A percentile compares a stretch with the other conserved stretches of the same genome.
Conservation (phyloP, 2,113 vertebrate genomes). For the Channa maculata region DNA sequence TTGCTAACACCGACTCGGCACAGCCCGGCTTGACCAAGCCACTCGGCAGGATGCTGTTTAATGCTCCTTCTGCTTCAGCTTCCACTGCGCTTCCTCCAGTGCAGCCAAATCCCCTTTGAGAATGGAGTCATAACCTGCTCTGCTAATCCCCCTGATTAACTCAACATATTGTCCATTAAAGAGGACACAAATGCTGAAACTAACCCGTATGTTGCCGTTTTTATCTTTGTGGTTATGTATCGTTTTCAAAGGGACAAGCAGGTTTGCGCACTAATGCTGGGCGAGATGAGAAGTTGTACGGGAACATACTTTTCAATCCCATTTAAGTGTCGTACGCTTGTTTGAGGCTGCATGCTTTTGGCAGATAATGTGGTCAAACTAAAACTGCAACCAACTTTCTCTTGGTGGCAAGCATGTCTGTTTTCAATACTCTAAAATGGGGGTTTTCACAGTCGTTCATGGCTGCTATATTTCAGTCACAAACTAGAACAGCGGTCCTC, state of each 20-base stretch:
- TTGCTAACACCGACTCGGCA: constrained; percentile 67
- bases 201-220: constrained; percentile 37
- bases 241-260: constrained; percentile 84
- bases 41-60: constrained; percentile 61
- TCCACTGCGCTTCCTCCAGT: constrained; percentile 65
- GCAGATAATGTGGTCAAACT: constrained; percentile 39
- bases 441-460: too few species aligned
- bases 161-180: constrained; percentile 58
- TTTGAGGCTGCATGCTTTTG: constrained; percentile 61
- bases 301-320: constrained; percentile 35
- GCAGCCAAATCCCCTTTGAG: constrained; percentile 78
- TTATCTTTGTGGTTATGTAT: constrained; percentile 66
- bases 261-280: constrained; percentile 67
- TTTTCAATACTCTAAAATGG: constrained; percentile 9
- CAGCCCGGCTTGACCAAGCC: constrained; percentile 59
- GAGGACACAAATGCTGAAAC: constrained; percentile 58
- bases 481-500: too few species aligned
- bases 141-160: constrained; percentile 47
- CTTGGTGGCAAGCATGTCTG: constrained; percentile 52
- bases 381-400: constrained; percentile 30
- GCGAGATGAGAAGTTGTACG: constrained; percentile 47
- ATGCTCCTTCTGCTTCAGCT: constrained; percentile 75
- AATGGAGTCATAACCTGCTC: constrained; percentile 75
- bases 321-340: constrained; percentile 41
- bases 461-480: too few species aligned